These are phyloP conservation scores for Andrena fulva DNA, from an alignment of 2,888 invertebrate species.

Conservation along the genomic window DNA sequence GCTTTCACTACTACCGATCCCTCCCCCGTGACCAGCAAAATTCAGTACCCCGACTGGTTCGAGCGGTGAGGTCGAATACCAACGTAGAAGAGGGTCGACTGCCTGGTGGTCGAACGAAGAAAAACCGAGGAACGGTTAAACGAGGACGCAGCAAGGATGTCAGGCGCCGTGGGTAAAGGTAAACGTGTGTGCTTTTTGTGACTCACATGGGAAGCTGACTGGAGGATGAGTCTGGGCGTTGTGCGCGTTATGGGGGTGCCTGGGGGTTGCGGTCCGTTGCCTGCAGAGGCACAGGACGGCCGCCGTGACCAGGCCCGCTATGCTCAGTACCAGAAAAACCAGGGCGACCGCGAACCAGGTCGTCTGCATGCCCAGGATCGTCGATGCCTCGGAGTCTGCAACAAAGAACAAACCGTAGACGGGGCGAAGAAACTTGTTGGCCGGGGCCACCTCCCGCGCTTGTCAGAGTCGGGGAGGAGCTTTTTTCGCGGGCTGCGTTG, in stretches of 20 bases:
- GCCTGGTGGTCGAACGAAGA: slow-evolving; percentile 38
- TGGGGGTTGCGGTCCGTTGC: slow-evolving; percentile 86
- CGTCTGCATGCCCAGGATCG: slow-evolving; percentile 90
- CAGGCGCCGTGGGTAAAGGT: slow-evolving; percentile 43
- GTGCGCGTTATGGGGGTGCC: slow-evolving; percentile 82
- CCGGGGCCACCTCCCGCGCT: neutral
- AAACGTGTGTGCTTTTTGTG: slow-evolving; percentile 61
- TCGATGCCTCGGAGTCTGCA: slow-evolving; percentile 88
- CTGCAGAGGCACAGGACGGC: slow-evolving; percentile 92
- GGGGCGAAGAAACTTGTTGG: neutral
- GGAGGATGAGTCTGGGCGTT: slow-evolving; percentile 82
- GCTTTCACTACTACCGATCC: no score
- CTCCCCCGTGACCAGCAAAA: no score
- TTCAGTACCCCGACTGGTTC: no score
- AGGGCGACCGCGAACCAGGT: slow-evolving; percentile 92
- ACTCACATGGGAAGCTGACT: slow-evolving; percentile 84
- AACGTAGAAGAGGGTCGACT: slow-evolving; percentile 12
- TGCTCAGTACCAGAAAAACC: slow-evolving; percentile 89
- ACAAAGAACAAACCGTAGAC: slow-evolving; percentile 40
- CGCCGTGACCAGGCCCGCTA: slow-evolving; percentile 89
- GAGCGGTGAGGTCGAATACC: no score
- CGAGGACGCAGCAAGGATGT: slow-evolving; percentile 35
- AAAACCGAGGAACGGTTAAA: slow-evolving; percentile 46
- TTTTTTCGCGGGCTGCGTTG: neutral
- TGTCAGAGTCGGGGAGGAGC: neutral